Base-by-base conservation (phyloP, 2,797 vertebrate genomes). In the Cottoperca gobio region DNA sequence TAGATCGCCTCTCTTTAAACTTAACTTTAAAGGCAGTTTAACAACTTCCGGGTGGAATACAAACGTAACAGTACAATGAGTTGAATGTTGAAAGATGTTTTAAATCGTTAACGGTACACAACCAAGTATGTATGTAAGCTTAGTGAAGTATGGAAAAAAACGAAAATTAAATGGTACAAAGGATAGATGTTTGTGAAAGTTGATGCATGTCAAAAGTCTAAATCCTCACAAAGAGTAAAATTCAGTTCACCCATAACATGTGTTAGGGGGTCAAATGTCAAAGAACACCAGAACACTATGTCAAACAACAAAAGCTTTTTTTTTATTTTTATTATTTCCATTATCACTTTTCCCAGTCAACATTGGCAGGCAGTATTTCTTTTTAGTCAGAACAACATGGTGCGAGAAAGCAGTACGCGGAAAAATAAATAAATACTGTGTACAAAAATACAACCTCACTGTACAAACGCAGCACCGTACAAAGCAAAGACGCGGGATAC, bases 371-470 rank as follows among this genome's bases (percentile, higher is more conserved):
- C 85, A 81, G 61, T 65, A 70, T 53, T 68, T 68, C 23, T 74
- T 85, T 76, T 77, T 71, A 71, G 72, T 79, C 86, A 87, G 81
- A 88, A 81, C 75, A 81, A 89, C 79, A 84, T 24, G 72, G 76
- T 59, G 73, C 55, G 63, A 86, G 73, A 89, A 33, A 91, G 85
- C 87, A 71, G 43, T 42, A 83, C 85, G 84, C 86, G 57, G 73
- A 85, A 90, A 92, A 89, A 90, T 76, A 90, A 91, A 82, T 72
- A 84, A 67, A 81, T 60, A 83, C 76, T 81, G 81, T 86, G 86
- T 92, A 91, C 92, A 93, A 93, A 93, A 92, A 92, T 92, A 94
- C 92, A 81, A 89, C 79, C 75, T 90, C 86, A 91, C 88, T 84
- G 85, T 92, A 91, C 86, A 88, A 91, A 91, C 16, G 89, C 79